Evolutionary conservation across 1,140 invertebrate genomes (phyloP).

Genomic region (Danaus melanippus): DNA sequence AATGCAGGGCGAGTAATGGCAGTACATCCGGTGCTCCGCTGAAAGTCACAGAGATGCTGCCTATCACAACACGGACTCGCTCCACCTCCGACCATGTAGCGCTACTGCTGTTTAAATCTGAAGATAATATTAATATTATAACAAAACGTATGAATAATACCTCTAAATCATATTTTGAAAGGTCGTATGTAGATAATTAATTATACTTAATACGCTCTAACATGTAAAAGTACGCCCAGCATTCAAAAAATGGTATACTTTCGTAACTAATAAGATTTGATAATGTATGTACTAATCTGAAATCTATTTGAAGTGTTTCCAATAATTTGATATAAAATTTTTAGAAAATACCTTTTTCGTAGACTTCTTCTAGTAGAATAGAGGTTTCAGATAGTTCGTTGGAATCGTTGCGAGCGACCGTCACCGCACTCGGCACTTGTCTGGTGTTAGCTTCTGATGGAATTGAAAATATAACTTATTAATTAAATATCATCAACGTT

Average conservation of each 20-base stretch:
- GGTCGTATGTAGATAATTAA: too few relatives aligned
- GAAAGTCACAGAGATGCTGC: constrained; percentile 26
- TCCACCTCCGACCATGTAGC: constrained; percentile 25
- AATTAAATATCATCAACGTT: too few relatives aligned
- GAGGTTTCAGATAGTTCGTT: constrained; percentile 10
- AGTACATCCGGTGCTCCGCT: constrained; percentile 20
- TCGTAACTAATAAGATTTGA: too few relatives aligned
- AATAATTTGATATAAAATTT: neutral
- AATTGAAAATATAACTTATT: too few relatives aligned
- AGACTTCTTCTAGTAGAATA: constrained; percentile 9
- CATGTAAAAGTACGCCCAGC: too few relatives aligned
- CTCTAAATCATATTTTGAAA: too few relatives aligned
- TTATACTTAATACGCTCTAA: too few relatives aligned
- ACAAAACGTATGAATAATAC: too few relatives aligned
- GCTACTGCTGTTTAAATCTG: constrained; percentile 26
- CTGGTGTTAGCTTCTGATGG: constrained; percentile 11
- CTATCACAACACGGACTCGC: constrained; percentile 26
- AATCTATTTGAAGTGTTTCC: too few relatives aligned
- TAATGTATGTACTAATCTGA: too few relatives aligned
- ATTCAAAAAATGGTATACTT: too few relatives aligned
- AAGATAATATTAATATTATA: neutral
- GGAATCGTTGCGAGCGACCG: constrained; percentile 8
- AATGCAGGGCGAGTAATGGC: constrained; percentile 32
- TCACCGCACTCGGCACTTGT: constrained; percentile 2
- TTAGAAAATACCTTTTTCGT: constrained; percentile 11